Conservation (phyloP, 1,140 invertebrate species). For the Stegodyphus dumicola region DNA sequence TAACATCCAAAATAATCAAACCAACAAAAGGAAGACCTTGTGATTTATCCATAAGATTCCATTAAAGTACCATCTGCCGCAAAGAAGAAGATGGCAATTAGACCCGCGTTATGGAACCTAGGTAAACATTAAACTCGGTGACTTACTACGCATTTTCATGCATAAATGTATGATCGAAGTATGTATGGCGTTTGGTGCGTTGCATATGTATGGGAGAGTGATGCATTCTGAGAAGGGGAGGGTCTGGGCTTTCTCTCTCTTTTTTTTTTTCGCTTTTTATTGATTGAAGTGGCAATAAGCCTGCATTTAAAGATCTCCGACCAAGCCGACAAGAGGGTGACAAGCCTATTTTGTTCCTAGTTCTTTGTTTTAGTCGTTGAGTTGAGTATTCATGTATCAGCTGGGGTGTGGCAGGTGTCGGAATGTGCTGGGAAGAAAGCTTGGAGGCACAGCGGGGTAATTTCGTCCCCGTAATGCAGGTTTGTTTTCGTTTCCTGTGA, state of each 20-base stretch:
- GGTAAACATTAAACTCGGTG: constrained; percentile 45
- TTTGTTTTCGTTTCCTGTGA: too few relatives aligned
- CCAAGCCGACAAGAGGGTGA: constrained; percentile 2
- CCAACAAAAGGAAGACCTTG: background rate
- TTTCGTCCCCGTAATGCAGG: too few relatives aligned
- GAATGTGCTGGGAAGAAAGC: background rate
- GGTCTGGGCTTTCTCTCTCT: background rate
- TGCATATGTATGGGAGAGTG: constrained; percentile 25
- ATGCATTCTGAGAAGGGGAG: constrained; percentile 9
- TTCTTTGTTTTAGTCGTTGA: constrained; percentile 13
- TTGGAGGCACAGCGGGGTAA: too few relatives aligned
- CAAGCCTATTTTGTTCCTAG: constrained; percentile 15
- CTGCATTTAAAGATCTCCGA: background rate
- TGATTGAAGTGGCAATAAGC: background rate
- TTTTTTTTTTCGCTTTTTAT: background rate
- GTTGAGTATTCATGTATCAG: background rate
- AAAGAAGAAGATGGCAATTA: constrained; percentile 5
- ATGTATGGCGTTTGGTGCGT: background rate
- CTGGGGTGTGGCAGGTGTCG: background rate
- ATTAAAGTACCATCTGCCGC: constrained; percentile 33
- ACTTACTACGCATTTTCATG: constrained; percentile 25
- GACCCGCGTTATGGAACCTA: constrained; percentile 1
- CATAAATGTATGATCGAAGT: constrained; percentile 1
- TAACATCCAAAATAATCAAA: background rate
- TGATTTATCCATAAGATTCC: constrained; percentile 40